These are phyloP conservation scores for Elephas maximus DNA, from an alignment of 2,113 vertebrate genomes.

Conservation along the genomic window DNA sequence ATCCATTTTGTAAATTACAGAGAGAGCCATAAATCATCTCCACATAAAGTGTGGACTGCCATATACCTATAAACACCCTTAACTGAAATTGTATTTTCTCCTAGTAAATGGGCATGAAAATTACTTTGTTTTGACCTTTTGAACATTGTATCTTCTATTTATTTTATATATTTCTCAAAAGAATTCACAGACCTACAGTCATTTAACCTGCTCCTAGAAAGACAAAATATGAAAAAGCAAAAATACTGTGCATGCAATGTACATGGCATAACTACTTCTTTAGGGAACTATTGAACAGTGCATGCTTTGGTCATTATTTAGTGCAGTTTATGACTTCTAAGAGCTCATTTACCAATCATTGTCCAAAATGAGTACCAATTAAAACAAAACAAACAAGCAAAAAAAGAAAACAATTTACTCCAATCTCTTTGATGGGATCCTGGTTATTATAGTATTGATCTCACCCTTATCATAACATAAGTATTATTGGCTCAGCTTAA, in stretches of 20 bases:
- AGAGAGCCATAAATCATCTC: constrained; percentile 64
- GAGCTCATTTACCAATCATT: constrained; percentile 70
- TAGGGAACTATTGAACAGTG: constrained; percentile 51
- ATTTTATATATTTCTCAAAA: constrained; percentile 68
- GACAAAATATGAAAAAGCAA: constrained; percentile 16
- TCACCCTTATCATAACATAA: not conserved
- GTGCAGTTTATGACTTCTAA: constrained; percentile 62
- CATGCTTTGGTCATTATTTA: constrained; percentile 74
- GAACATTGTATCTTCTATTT: constrained; percentile 52
- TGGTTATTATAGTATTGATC: constrained; percentile 55
- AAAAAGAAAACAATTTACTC: constrained; percentile 43
- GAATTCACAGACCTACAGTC: constrained; percentile 39
- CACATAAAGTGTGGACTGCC: constrained; percentile 47
- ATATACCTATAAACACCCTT: constrained; percentile 50
- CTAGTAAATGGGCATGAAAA: constrained; percentile 66
- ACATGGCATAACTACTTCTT: constrained; percentile 8
- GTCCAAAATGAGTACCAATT: constrained; percentile 62
- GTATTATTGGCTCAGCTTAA: constrained; percentile 25
- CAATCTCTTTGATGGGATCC: constrained; percentile 53
- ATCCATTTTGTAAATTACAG: constrained; percentile 68
- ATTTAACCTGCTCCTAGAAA: constrained; percentile 58
- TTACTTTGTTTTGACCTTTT: constrained; percentile 68
- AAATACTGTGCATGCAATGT: constrained; percentile 14
- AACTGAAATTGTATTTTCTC: constrained; percentile 62
- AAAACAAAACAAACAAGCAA: not conserved